Base-by-base conservation (phyloP, 2,888 invertebrate species). In the Creontiades dilutus region DNA sequence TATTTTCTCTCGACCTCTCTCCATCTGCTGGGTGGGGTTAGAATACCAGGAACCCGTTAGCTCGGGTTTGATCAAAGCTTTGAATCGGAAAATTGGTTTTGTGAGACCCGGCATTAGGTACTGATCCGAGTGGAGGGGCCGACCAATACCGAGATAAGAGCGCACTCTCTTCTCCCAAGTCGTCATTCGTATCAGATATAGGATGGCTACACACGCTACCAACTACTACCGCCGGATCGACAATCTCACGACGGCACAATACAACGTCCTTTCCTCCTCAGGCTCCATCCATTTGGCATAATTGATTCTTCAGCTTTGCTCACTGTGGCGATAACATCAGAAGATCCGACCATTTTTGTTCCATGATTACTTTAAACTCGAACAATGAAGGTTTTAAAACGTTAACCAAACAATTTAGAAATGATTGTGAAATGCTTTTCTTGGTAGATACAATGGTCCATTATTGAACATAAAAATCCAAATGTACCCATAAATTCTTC, bases 1-100 rank as follows among this genome's bases (percentile, higher is more conserved):
- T 52, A 52, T 14, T 13, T 48, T 14, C 52, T 12, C 16, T 14
- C 23, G 12, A 12, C 23, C 2, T 68, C 12, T 68, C 68, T 68
- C 11, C 23, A 16, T 2, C 19, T 16, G 16, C 19, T 2, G 9
- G n/a, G 61, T n/a, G n/a, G 61, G 61, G 19, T 23, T 11, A 68
- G 12, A 12, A 23, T 68, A 27, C 27, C 23, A 27, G 68, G 68
- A 13, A 68, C 68, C 68, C 68, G 68, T 68, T 68, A 68, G 68
- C 23, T 19, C 19, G 68, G 23, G 68, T 7, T 68, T 68, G 68
- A 68, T 68, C 68, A 68, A 68, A 68, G 68, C 68, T 68, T 68
- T 68, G 68, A 68, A 68, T 68, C 68, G 68, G 68, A 68, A 68
- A 68, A 68, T 68, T 68, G 68, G 68, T 68, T 68, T 68, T 68